Base-by-base conservation (phyloP, 2,113 vertebrate species). In the Pycnonotus jocosus region DNA sequence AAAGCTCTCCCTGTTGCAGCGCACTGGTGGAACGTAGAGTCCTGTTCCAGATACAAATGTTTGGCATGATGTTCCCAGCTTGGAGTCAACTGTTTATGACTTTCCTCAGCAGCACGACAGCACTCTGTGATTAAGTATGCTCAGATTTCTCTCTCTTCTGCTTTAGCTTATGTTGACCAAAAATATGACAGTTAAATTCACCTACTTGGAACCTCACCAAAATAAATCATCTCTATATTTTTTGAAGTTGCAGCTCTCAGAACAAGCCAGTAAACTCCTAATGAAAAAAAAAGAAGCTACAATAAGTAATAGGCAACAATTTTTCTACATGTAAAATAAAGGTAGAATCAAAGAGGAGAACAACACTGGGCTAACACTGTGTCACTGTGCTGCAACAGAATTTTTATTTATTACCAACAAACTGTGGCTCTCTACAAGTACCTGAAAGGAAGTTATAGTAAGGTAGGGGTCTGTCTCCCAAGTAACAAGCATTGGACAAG, bases 21-120 rank as follows among this genome's bases (percentile, higher is more conserved):
- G 93, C 91, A 16, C 57, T 83, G 44, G 88, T 84, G 86, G 92
- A 97, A 97, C 94, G 21, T 30, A 94, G 78, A 96, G 85, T 79
- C 68, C 93, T 92, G 64, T 87, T 96, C 91, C 86, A 90, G 91
- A 96, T 95, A 84, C 30, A 88, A 95, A 95, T 94, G 88, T 96
- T 94, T 97, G 95, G 96, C 91, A 95, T 71, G 48, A 57, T 57
- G 28, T 95, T 97, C 93, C 77, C 88, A 87, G 77, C 44, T 90
- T 96, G 79, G 95, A 92, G 66, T 88, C 10, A 27, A 37, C 80
- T 90, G 72, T 95, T 96, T 97, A 82, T 94, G 71, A 79, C 73
- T 87, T 96, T 91, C 86, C 69, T 84, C 50, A 97, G 64, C 77
- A 93, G 71, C n/a, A 93, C 2, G 42, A 78, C 88, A 93, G 88